Base-by-base conservation (phyloP, 1,140 invertebrate genomes). In the Camponotus pennsylvanicus region DNA sequence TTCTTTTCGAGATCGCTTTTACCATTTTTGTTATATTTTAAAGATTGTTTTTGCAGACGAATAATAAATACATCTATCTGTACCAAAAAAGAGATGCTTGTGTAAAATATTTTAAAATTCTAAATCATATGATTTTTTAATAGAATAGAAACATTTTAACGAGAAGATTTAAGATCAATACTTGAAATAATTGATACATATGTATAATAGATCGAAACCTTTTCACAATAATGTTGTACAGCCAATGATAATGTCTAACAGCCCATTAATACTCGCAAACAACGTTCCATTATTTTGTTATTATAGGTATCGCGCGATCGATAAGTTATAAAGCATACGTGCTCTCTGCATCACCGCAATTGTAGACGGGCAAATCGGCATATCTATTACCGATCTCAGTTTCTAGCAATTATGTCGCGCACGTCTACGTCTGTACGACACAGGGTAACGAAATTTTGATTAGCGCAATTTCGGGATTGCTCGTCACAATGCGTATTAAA, bases 391-490 rank as follows among this genome's bases (percentile, higher is more conserved):
- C 34, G 45, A 80, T 80, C 78, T 69, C 78, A 80, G 78, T 40
- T 42, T 21, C 76, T 40, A 2, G 18, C 49, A 32, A 70, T 80
- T 57, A 21, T 32, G 32, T 40, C 64, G 77, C 13, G 34, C 32
- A 9, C 34, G 63, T 57, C 45, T 57, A 21, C 40, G 13, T 9
- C 1, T 18, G 8, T 21, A 42, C 40, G 27, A 34, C n/a, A 64
- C 27, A 13, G 13, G 59, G 64, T 34, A 37, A 49, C 57, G 70
- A 75, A 76, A 75, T 76, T 76, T 73, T 76, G 42, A 84, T 76
- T 73, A 84, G 11, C 70, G 57, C 49, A 63, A 84, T 76, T 76
- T 52, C 80, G 70, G 15, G 21, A 70, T 49, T 49, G 27, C 80
- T 66, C 66, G 37, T 84, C 80, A 11, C 57, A n/a, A 75, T 27